These are phyloP conservation scores for Phyllotreta cruciferae DNA, from an alignment of 2,888 invertebrate species.

Conservation along the genomic window DNA sequence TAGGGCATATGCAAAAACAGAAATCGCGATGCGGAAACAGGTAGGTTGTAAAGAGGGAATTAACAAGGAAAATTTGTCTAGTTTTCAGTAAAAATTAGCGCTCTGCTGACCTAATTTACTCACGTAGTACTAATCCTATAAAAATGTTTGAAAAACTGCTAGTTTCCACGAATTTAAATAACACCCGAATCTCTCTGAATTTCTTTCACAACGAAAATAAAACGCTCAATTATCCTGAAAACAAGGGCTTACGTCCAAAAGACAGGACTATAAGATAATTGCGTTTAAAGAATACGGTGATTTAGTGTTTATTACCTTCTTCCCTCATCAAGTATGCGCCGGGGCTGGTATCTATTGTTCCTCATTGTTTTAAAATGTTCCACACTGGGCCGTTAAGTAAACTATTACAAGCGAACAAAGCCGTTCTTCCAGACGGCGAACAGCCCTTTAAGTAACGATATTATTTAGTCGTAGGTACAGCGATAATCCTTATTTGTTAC, in stretches of 20 bases:
- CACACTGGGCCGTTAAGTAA: constrained; percentile 17
- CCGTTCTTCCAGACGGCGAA: constrained; percentile 2
- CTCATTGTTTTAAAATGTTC: constrained; percentile 27
- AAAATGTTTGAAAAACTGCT: too few relatives aligned
- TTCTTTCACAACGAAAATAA: not conserved
- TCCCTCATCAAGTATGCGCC: constrained; percentile 23
- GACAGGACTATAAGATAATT: too few relatives aligned
- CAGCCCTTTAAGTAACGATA: constrained; percentile 4
- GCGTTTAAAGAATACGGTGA: constrained; percentile 10
- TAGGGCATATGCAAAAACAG: too few relatives aligned
- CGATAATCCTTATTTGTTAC: constrained; percentile 1
- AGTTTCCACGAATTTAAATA: too few relatives aligned
- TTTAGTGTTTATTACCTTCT: constrained; percentile 22
- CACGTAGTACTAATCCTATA: too few relatives aligned
- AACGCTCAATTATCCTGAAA: not conserved
- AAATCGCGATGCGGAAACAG: too few relatives aligned
- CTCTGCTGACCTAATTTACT: too few relatives aligned
- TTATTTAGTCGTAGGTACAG: not conserved
- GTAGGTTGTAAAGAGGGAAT: too few relatives aligned
- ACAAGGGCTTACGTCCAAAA: too few relatives aligned
- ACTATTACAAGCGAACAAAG: constrained; percentile 24
- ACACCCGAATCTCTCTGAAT: not conserved
- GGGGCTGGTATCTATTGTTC: constrained; percentile 21
- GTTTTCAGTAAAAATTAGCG: too few relatives aligned
- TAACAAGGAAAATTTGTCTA: too few relatives aligned